Base-by-base conservation (phyloP, 2,888 invertebrate species). In the Stegophylla sp. region DNA sequence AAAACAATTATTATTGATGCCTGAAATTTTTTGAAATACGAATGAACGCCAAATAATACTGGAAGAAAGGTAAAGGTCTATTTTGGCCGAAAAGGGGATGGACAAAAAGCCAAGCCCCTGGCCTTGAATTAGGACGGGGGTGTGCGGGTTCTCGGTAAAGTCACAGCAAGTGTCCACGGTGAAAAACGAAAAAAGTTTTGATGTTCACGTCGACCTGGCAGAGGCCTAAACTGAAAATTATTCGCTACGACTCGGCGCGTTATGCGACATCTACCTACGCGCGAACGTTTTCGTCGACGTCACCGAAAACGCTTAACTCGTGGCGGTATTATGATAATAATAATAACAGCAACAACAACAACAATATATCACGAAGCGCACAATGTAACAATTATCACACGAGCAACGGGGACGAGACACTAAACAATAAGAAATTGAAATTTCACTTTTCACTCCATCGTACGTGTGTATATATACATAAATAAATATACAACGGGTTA, bases 191-290 rank as follows among this genome's bases (percentile, higher is more conserved):
- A 53, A 23, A 53, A 71, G 23, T 56, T 61, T 45, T 45, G 59
- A 73, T 26, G 61, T n/a, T n/a, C n/a, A 73, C 61, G n/a, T 12
- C 9, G 45, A 73, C 13, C 26, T 61, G 45, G 23, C n/a, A n/a
- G n/a, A n/a, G 28, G 12, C 15, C 13, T n/a, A n/a, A n/a, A n/a
- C n/a, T 61, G 12, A 73, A 61, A 61, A 73, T 73, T 59, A 59
- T 59, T 26, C 5, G n/a, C 43, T 26, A 17, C 72, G 59, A 73
- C 45, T 61, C 59, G 61, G 59, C 72, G 43, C 15, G 34, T 45
- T 56, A 43, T 20, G 56, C 26, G 59, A 66, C 66, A 66, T 45
- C 23, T 66, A 66, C 66, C 15, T 66, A n/a, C 73, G 59, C 23
- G 43, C 56, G 34, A 53, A 15, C 34, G 13, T 3, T 34, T 34